Percentiles rank a stretch among this genome's conserved stretches.
Evolutionary conservation across 2,797 vertebrate species (phyloP).

Genomic region (Tachyglossus aculeatus): DNA sequence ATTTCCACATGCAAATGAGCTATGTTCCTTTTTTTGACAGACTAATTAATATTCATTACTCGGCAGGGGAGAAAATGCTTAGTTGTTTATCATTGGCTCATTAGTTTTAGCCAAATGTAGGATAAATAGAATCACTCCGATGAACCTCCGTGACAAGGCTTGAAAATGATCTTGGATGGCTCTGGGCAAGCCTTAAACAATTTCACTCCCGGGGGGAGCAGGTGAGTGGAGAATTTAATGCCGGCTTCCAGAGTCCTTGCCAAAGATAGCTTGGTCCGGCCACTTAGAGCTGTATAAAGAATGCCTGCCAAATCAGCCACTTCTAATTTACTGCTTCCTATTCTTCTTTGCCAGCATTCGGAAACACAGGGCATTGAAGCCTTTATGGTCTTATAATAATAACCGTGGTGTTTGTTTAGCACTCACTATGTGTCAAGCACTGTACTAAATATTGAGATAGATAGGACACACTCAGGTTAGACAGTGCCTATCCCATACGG

Average conservation of each 20-base stretch:
- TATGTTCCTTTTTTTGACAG: conserved; percentile 60
- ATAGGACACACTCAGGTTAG: too few species aligned
- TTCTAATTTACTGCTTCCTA: too few species aligned
- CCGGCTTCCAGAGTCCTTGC: background rate
- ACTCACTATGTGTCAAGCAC: too few species aligned
- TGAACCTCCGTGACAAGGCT: conserved; percentile 59
- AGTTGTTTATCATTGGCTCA: conserved; percentile 74
- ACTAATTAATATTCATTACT: conserved; percentile 76
- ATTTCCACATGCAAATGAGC: background rate
- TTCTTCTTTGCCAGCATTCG: too few species aligned
- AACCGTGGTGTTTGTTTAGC: too few species aligned
- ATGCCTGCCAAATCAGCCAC: background rate
- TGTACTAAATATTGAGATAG: too few species aligned
- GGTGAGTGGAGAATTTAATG: background rate
- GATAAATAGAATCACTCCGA: conserved; percentile 69
- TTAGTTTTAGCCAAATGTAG: conserved; percentile 76
- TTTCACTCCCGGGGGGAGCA: background rate
- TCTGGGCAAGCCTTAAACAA: background rate
- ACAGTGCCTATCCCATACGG: too few species aligned
- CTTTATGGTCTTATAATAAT: too few species aligned
- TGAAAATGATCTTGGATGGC: conserved; percentile 21
- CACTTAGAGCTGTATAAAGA: background rate
- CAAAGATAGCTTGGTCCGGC: background rate
- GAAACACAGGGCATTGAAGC: too few species aligned
- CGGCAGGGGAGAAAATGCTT: conserved; percentile 60